A percentile compares a stretch with the other conserved stretches of the same genome.
Conservation (phyloP, 2,888 invertebrate species). For the Ophion costatus region DNA sequence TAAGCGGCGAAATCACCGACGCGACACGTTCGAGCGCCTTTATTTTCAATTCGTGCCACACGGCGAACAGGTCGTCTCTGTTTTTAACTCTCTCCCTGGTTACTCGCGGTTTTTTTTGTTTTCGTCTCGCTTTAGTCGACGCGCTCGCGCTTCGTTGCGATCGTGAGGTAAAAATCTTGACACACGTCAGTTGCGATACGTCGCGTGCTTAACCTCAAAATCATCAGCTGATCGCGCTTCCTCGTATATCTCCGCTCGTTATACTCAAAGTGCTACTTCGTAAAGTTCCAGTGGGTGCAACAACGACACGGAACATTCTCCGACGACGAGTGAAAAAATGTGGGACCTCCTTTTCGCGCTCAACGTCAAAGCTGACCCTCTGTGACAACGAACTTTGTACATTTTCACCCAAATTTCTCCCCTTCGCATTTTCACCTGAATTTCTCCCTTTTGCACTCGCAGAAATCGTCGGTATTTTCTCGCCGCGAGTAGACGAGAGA, state of each 20-base stretch:
- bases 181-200: constrained; percentile 15
- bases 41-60: constrained; percentile 66
- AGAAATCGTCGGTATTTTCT: constrained; percentile 5
- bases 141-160: not conserved
- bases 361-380: constrained; percentile 71
- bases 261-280: constrained; percentile 11
- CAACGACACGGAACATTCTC: not conserved
- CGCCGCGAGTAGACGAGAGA: constrained; percentile 61
- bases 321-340: constrained; percentile 63
- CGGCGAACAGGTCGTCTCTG: constrained; percentile 55
- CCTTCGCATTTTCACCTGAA: not conserved
- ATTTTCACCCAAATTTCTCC: not conserved
- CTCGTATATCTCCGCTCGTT: not conserved
- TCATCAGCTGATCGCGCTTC: constrained; percentile 47
- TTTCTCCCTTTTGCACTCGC: not conserved
- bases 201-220: constrained; percentile 44
- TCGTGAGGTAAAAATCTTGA: not conserved
- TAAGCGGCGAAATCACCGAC: constrained; percentile 26
- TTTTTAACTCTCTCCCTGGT: constrained; percentile 5
- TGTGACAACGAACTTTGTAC: constrained; percentile 66
- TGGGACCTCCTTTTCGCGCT: constrained; percentile 71
- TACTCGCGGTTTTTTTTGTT: too few species aligned
- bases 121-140: not conserved
- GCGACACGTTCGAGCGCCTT: constrained; percentile 37
- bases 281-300: not conserved